Percentiles rank a stretch among this genome's conserved stretches.
phyloP scores from a whole-genome alignment of 2,888 invertebrate genomes.

The Podabrus alpinus region DNA sequence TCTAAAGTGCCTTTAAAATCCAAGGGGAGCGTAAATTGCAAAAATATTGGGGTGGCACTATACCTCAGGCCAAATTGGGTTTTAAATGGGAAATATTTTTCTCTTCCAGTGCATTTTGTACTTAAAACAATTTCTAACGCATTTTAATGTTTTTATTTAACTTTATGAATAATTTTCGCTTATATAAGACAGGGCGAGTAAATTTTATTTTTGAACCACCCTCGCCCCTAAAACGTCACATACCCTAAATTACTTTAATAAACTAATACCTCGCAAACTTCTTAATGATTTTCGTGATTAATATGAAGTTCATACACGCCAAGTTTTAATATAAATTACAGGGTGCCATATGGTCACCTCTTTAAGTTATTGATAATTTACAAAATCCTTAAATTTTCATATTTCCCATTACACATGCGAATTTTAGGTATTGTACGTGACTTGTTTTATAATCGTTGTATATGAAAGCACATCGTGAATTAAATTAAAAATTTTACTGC shows the following conservation, averaged over 20 bases:
- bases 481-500: background rate
- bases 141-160: background rate
- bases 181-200: too few species aligned
- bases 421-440: conserved; percentile 8
- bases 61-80: background rate
- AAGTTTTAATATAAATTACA: background rate
- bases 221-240: background rate
- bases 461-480: background rate
- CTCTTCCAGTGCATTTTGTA: background rate
- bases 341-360: background rate
- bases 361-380: background rate
- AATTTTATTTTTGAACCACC: background rate
- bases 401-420: conserved; percentile 3
- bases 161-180: background rate
- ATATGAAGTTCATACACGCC: background rate
- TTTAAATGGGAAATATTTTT: background rate
- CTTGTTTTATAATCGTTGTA: background rate
- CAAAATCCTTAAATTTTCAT: background rate
- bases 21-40: background rate
- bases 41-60: background rate
- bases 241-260: background rate
- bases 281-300: background rate
- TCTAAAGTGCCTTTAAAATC: background rate
- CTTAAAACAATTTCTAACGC: background rate
- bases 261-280: background rate